Base-by-base conservation (phyloP, 2,797 vertebrate genomes). In the Mormyrops attenuatus region DNA sequence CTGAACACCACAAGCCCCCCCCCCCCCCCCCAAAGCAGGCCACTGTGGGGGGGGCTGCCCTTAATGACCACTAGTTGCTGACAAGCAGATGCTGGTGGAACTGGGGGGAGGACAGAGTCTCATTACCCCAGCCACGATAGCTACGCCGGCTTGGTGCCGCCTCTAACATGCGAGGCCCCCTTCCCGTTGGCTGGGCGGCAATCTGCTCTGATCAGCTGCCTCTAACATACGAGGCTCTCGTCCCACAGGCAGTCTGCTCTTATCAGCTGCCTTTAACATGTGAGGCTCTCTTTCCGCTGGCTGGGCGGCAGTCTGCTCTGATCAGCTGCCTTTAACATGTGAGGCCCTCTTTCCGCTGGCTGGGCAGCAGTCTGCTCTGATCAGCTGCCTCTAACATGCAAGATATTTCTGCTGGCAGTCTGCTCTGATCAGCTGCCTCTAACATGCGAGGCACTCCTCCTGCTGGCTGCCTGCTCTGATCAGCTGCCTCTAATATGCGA, bases 61-160 rank as follows among this genome's bases (percentile, higher is more conserved):
- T 86, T 86, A 86, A 86, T 86, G 49, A 50, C 49, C 49, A 86
- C 49, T 86, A 86, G 30, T 52, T 86, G 26, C 84, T 86, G 84
- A 53, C 49, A 86, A 30, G 50, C 47, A 30, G 52, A 57, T 38
- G 85, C 85, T 20, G 26, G 50, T 8, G 13, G 50, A 17, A 7
- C 0, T 26, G 22, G 47, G 44, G 4, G 26, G 17, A 30, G 26
- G 26, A 30, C n/a, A 26, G n/a, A 13, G 41, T 52, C 47, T 85
- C 22, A 85, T 53, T 85, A 17, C 84, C n/a, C 5, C 9, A 85
- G 49, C 22, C 9, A 5, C 11, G 26, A n/a, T 20, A 49, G 11
- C 44, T 5, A 26, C 5, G 0, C 22, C 3, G 9, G 7, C 22
- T 26, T 52, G n/a, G 20, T 26, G 44, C 47, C 1, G 20, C 20